A percentile compares a stretch with the other conserved stretches of the same genome.
These are phyloP conservation scores for Rhinatrema bivittatum DNA, from an alignment of 2,797 vertebrate genomes.

Conservation along the genomic window DNA sequence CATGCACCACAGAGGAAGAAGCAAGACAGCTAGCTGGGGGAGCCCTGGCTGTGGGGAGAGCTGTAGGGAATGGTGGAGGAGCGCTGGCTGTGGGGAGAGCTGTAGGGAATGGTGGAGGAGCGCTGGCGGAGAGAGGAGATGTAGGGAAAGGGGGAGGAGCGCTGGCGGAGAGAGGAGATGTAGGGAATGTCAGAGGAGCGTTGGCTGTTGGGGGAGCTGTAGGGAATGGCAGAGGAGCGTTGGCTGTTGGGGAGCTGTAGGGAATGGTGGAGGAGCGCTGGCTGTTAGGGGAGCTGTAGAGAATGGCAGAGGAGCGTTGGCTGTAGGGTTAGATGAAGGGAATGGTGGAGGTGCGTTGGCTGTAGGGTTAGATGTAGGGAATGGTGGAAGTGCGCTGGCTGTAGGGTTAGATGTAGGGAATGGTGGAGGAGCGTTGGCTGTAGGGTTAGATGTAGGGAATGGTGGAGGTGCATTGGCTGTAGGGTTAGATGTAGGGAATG, in stretches of 20 bases:
- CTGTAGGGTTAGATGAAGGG: not conserved
- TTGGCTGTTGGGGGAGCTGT: too few relatives aligned
- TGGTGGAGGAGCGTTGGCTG: not conserved
- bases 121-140: too few relatives aligned
- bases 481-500: too few relatives aligned
- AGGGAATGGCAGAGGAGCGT: too few relatives aligned
- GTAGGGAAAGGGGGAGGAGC: not conserved
- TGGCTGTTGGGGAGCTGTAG: not conserved
- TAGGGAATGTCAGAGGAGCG: not conserved
- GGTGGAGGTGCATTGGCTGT: too few relatives aligned
- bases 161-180: not conserved
- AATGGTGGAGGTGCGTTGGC: not conserved
- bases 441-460: too few relatives aligned
- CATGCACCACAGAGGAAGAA: not conserved
- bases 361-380: not conserved
- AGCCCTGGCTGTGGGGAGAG: not conserved
- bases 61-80: not conserved
- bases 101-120: too few relatives aligned
- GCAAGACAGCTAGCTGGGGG: not conserved
- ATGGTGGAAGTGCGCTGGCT: too few relatives aligned
- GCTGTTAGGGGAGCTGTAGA: slow-evolving; percentile 12
- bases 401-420: not conserved
- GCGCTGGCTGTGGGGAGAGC: too few relatives aligned
- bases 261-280: not conserved
- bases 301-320: not conserved